Evolutionary conservation across 2,113 vertebrate species (phyloP).

Genomic region (Illadopsis cleaveri): DNA sequence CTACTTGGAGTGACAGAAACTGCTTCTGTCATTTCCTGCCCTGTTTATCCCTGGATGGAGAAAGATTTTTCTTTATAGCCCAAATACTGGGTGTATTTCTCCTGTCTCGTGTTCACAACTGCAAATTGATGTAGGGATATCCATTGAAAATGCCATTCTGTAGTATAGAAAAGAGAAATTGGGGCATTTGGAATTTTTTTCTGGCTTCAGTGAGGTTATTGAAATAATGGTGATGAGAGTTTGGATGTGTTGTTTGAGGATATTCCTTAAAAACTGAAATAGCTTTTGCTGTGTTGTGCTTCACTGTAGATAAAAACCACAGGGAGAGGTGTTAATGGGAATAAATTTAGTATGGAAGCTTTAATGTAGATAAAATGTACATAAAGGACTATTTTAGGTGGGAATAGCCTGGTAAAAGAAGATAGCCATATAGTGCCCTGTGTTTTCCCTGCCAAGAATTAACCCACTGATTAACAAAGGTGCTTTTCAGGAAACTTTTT

Average conservation of each 20-base stretch:
- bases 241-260: not conserved
- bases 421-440: accelerated
- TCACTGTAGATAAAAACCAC: not conserved
- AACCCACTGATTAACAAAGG: not conserved
- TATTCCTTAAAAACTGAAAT: not conserved
- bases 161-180: not conserved
- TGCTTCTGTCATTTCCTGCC: not conserved
- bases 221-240: not conserved
- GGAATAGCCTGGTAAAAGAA: not conserved
- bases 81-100: not conserved
- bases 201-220: not conserved
- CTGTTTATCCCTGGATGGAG: not conserved
- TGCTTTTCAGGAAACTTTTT: not conserved
- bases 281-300: not conserved
- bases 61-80: not conserved
- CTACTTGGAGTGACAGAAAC: not conserved
- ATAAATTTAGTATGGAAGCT: not conserved
- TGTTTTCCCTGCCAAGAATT: not conserved
- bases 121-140: not conserved
- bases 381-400: not conserved
- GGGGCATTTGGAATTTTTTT: not conserved
- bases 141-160: not conserved
- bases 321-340: not conserved
- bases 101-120: not conserved
- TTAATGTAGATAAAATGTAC: not conserved